Evolutionary conservation across 64 coral and sea anemone species (phyloP), one percentile per base, ranked within the genome.

Genomic region (Acropora yongei): DNA sequence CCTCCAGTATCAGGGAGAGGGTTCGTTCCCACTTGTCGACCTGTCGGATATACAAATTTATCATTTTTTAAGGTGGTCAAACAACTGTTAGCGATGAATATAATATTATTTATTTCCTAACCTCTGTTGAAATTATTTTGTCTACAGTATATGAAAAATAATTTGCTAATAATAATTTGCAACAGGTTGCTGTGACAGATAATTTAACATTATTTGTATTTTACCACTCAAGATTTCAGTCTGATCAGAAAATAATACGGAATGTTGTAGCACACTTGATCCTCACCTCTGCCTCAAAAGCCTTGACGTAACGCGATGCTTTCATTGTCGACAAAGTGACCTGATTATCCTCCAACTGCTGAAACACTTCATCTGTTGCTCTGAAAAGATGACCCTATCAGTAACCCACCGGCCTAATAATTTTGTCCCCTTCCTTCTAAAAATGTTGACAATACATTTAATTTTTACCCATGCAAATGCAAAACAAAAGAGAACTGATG

Each of bases 1-100:
- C 97, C 91, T 99, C 97, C 78, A 99, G 75, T 68, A 99, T 99
- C 14, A 99, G 85, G 49, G 97, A 99, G 57, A 99, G 75, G 4
- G 97, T 99, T 86, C 97, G 88, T 89, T 99, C 97, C 97, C 97
- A 99, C 92, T 93, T 99, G 74, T 99, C 97, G 3, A 99, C 96
- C 96, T 98, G 30, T 30, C 30, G 30, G 30, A 30, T 30, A 30
- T 30, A 30, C 30, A 30, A 0, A 30, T 30, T 30, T 30, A 30
- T 30, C 30, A 30, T 30, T 30, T 30, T 30, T 30, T 30, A 30
- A 30, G 30, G 30, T 30, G 30, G 30, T 30, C 30, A 30, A 30
- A 30, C 30, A 30, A 30, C 30, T 30, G 30, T 30, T 30, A 30
- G 30, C 30, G 30, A 30, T 30, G 30, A 30, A 30, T 30, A 69